Evolutionary conservation across 2,888 invertebrate genomes (phyloP), one percentile per base, ranked within the genome.

Genomic region (Himalopsyche anomala): DNA sequence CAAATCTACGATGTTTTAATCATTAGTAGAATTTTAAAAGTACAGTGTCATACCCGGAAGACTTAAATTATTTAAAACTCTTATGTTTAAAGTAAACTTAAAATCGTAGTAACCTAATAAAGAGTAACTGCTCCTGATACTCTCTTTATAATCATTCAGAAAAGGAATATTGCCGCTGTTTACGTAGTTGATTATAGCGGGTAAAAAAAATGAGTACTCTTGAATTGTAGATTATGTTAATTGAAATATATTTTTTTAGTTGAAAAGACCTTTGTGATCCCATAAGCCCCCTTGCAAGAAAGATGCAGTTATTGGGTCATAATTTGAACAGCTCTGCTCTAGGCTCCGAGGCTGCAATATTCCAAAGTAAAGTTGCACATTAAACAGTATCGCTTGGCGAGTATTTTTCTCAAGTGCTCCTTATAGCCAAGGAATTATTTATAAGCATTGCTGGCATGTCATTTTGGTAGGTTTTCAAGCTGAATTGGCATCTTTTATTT

Each of bases 391-490:
- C 81, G 81, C 80, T 80, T n/a, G 80, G 38, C 6, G 38, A 80
- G 80, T 80, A n/a, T 40, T 80, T 80, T 80, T 54, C 82, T 82
- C 62, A 19, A 38, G 55, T 56, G 62, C 19, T 84, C 84, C 84
- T 42, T 79, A 38, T 45, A 28, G 17, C 81, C 45, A 17, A 45
- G n/a, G 51, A 79, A 84, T 84, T 84, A 84, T 84, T 84, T 84
- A 84, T 79, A 74, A 56, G 42, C 79, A 45, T 45, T 19, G n/a
- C 42, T 19, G 15, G 84, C 79, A 74, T 79, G 84, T 79, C 84
- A 84, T 84, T 84, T 74, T 8, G 84, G 74, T 15, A 17, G 19
- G 84, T 11, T 74, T 74, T 69, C 84, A 45, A 19, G 51, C 42
- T 84, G 84, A 84, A 84, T 79, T 45, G 84, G 51, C 15, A 51